Evolutionary conservation across 1,140 invertebrate genomes (phyloP).

Genomic region (Streblospio benedicti): DNA sequence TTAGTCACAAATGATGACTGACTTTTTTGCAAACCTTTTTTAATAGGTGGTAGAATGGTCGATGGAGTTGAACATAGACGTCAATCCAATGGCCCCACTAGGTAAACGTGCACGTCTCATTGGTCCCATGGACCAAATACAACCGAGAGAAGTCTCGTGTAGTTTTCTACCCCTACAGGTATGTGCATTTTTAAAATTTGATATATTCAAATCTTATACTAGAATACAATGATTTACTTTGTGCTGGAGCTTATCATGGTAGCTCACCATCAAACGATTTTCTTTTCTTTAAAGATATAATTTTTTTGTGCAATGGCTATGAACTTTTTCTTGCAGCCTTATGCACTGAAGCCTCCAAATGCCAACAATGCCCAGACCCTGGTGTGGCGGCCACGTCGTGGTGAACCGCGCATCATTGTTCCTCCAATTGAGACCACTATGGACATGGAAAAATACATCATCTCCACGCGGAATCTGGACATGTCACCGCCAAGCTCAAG

Average conservation of each 20-base stretch:
- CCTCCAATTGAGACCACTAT: constrained; percentile 17
- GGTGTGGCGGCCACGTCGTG: constrained; percentile 39
- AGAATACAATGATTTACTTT: background rate
- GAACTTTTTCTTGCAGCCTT: constrained; percentile 24
- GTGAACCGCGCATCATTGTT: constrained; percentile 18
- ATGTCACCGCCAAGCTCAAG: too few species aligned
- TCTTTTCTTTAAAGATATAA: too few species aligned
- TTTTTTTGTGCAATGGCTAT: too few species aligned
- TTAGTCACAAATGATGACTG: too few species aligned
- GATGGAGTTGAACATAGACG: constrained; percentile 41
- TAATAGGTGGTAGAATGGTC: constrained; percentile 45
- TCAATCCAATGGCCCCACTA: constrained; percentile 33
- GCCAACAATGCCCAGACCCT: constrained; percentile 46
- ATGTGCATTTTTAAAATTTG: background rate
- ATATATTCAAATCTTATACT: background rate
- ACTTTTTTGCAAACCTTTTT: too few species aligned
- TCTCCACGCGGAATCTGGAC: too few species aligned
- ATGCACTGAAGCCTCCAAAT: constrained; percentile 42
- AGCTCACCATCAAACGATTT: too few species aligned
- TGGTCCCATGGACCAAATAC: constrained; percentile 19
- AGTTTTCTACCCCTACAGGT: background rate
- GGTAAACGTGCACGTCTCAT: constrained; percentile 38
- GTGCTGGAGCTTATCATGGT: too few species aligned
- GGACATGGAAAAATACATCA: constrained; percentile 13
- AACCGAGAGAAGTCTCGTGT: too few species aligned